Evolutionary conservation across 2,888 invertebrate genomes (phyloP).

Genomic region (Cheilosia vulpina): DNA sequence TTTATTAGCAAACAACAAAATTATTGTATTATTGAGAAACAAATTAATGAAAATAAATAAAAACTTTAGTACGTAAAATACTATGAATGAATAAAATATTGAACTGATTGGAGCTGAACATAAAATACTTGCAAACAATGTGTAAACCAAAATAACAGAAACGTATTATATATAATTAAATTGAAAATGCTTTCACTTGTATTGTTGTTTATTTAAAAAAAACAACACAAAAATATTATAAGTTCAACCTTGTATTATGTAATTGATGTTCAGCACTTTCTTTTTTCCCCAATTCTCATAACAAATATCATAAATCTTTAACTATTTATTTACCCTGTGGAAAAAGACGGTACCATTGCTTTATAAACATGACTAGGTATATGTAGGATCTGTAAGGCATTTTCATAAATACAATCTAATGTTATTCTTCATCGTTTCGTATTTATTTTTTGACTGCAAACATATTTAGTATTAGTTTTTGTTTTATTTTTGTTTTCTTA

Average conservation of each 20-base stretch:
- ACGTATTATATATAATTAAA: constrained; percentile 45
- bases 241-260: constrained; percentile 2
- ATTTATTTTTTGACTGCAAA: constrained; percentile 53
- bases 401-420: constrained; percentile 31
- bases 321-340: constrained; percentile 25
- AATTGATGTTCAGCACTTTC: constrained; percentile 69
- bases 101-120: constrained; percentile 69
- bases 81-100: constrained; percentile 52
- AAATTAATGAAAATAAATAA: constrained; percentile 23
- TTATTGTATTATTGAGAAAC: constrained; percentile 59
- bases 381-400: constrained; percentile 34
- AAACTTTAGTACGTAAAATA: constrained; percentile 53
- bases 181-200: constrained; percentile 65
- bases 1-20: constrained; percentile 75
- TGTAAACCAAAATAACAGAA: constrained; percentile 58
- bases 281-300: constrained; percentile 16
- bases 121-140: constrained; percentile 35
- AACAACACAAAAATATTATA: neutral
- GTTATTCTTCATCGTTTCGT: constrained; percentile 45
- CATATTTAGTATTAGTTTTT: constrained; percentile 41
- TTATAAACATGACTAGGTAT: constrained; percentile 40
- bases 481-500: constrained; percentile 23
- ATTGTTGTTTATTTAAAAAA: constrained; percentile 64
- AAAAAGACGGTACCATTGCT: constrained; percentile 67
- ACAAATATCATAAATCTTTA: neutral